Percentiles rank a stretch among this genome's conserved stretches.
Evolutionary conservation across 1,140 invertebrate species (phyloP).

Genomic region (Apis laboriosa): DNA sequence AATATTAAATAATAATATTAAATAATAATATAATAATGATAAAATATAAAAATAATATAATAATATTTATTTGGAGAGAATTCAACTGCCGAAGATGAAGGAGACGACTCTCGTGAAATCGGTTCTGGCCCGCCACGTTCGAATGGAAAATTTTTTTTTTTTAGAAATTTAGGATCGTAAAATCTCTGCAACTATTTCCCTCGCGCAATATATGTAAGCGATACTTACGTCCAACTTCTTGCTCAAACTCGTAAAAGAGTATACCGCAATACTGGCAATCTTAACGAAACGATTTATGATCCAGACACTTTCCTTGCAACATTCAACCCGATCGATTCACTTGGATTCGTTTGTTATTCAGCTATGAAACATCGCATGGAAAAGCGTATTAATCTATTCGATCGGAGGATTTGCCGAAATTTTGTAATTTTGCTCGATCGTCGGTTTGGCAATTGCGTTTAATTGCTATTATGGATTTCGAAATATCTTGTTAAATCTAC

Average conservation of each 20-base stretch:
- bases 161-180: not conserved
- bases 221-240: not conserved
- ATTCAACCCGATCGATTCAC: not conserved
- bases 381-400: not conserved
- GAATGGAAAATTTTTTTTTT: no score
- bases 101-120: no score
- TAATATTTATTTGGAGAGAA: no score
- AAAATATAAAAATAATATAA: no score
- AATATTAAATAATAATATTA: no score
- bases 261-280: not conserved
- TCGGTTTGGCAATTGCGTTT: not conserved
- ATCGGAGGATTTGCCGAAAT: not conserved
- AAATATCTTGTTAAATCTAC: not conserved
- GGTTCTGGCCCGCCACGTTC: no score
- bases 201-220: not conserved
- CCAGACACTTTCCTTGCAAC: not conserved
- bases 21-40: no score
- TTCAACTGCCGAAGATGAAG: no score
- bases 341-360: not conserved
- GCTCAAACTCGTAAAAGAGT: constrained; percentile 8
- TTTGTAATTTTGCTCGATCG: not conserved
- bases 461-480: not conserved
- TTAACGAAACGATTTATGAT: constrained; percentile 5
- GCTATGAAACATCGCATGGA: not conserved
- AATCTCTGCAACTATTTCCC: not conserved